These are phyloP conservation scores for Drosophila longiperda DNA, from an alignment of 2,888 invertebrate species.

Conservation along the genomic window DNA sequence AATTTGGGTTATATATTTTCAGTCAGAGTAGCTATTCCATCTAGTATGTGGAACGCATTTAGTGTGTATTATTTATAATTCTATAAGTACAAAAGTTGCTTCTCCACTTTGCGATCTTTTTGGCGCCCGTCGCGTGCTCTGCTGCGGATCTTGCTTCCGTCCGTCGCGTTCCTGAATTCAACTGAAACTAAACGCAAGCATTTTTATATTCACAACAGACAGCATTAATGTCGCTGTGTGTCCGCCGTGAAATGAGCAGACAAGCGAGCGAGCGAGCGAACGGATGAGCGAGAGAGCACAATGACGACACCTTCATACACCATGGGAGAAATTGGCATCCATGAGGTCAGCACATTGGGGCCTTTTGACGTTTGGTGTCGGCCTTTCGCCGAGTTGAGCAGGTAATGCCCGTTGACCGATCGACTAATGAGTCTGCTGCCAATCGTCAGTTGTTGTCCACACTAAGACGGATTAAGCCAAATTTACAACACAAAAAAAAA, in stretches of 20 bases:
- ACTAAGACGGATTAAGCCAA: constrained; percentile 16
- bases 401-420: constrained; percentile 22
- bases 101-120: constrained; percentile 37
- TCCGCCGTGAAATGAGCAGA: constrained; percentile 32
- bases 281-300: constrained; percentile 24
- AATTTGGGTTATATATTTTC: background rate
- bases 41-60: constrained; percentile 12
- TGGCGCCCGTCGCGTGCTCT: constrained; percentile 14
- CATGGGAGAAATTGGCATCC: constrained; percentile 25
- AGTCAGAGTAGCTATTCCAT: constrained; percentile 12
- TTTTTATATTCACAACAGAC: constrained; percentile 34
- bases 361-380: constrained; percentile 8
- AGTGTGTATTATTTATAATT: constrained; percentile 27
- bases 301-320: constrained; percentile 41
- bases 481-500: background rate
- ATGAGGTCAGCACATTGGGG: constrained; percentile 46
- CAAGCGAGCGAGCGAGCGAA: constrained; percentile 7
- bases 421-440: constrained; percentile 11
- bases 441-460: constrained; percentile 6
- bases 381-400: background rate
- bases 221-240: constrained; percentile 49
- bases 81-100: constrained; percentile 24
- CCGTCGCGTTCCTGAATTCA: constrained; percentile 77
- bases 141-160: constrained; percentile 57
- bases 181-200: constrained; percentile 72